These are phyloP conservation scores for Drosophila sproati DNA, from an alignment of 1,140 invertebrate genomes.

Conservation along the genomic window DNA sequence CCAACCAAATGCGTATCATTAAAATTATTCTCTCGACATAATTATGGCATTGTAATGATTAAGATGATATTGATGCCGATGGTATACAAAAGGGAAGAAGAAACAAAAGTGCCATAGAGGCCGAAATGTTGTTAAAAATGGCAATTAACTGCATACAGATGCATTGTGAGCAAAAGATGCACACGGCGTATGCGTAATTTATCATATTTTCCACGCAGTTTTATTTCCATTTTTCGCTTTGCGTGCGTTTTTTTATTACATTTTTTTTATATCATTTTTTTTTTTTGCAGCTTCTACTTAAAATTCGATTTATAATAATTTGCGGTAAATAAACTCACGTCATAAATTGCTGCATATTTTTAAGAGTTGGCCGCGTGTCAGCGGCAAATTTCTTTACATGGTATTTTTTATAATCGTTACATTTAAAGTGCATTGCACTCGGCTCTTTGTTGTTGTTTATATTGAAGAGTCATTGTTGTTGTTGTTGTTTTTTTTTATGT, in stretches of 20 bases:
- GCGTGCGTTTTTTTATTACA: conserved; percentile 17
- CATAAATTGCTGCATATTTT: conserved; percentile 64
- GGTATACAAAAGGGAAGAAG: conserved; percentile 6
- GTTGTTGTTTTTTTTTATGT: conserved; percentile 3
- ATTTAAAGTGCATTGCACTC: conserved; percentile 54
- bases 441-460: conserved; percentile 11
- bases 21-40: conserved; percentile 39
- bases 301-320: conserved; percentile 79
- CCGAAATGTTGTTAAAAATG: conserved; percentile 61
- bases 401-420: conserved; percentile 42
- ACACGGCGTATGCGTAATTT: conserved; percentile 66
- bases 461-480: conserved; percentile 5
- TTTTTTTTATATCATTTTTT: conserved; percentile 12
- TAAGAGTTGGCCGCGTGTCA: conserved; percentile 29
- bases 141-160: conserved; percentile 63
- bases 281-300: conserved; percentile 49
- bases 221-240: conserved; percentile 60
- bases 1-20: conserved; percentile 34
- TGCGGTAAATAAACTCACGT: conserved; percentile 72
- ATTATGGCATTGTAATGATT: conserved; percentile 44
- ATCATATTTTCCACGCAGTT: conserved; percentile 66
- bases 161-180: conserved; percentile 4
- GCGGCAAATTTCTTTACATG: conserved; percentile 46
- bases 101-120: conserved; percentile 12
- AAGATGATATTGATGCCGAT: conserved; percentile 18